Percentiles rank a stretch among this genome's conserved stretches.
Conservation (phyloP, 2,888 invertebrate genomes). For the Ennomos fuscantarius region DNA sequence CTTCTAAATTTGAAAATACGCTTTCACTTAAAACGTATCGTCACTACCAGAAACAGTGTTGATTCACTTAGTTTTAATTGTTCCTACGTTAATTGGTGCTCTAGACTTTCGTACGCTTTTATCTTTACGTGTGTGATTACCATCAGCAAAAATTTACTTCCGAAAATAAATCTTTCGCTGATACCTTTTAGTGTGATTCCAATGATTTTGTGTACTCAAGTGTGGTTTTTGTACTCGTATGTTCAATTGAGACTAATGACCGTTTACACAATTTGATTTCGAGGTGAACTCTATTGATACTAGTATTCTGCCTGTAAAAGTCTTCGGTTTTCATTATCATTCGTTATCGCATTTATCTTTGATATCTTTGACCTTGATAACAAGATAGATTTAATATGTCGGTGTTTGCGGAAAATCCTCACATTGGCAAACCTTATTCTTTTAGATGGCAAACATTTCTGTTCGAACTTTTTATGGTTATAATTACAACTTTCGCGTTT, state of each 20-base stretch:
- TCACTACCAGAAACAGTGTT: slow-evolving; percentile 41
- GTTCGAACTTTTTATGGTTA: slow-evolving; percentile 31
- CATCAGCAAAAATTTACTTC: slow-evolving; percentile 22
- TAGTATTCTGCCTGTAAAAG: slow-evolving; percentile 43
- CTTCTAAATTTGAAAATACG: slow-evolving; percentile 43
- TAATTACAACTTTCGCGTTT: slow-evolving; percentile 51
- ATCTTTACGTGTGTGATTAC: slow-evolving; percentile 29
- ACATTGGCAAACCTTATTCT: slow-evolving; percentile 20
- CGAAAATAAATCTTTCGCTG: slow-evolving; percentile 10
- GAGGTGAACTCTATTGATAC: slow-evolving; percentile 48
- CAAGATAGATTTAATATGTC: slow-evolving; percentile 28
- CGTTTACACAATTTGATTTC: slow-evolving; percentile 42
- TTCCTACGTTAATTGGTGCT: slow-evolving; percentile 39
- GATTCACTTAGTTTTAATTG: slow-evolving; percentile 38
- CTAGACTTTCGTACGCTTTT: slow-evolving; percentile 35
- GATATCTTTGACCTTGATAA: slow-evolving; percentile 64
- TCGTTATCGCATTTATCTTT: slow-evolving; percentile 61
- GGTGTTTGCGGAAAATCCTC: slow-evolving; percentile 23
- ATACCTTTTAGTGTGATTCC: slow-evolving; percentile 10
- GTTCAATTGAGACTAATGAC: slow-evolving; percentile 49
- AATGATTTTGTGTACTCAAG: slow-evolving; percentile 42
- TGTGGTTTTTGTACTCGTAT: slow-evolving; percentile 39
- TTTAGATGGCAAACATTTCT: slow-evolving; percentile 23
- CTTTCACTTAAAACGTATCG: slow-evolving; percentile 42
- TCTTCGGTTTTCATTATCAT: slow-evolving; percentile 49